Base-by-base conservation (phyloP, 2,797 vertebrate genomes). In the Melanotaenia parkinsoni region DNA sequence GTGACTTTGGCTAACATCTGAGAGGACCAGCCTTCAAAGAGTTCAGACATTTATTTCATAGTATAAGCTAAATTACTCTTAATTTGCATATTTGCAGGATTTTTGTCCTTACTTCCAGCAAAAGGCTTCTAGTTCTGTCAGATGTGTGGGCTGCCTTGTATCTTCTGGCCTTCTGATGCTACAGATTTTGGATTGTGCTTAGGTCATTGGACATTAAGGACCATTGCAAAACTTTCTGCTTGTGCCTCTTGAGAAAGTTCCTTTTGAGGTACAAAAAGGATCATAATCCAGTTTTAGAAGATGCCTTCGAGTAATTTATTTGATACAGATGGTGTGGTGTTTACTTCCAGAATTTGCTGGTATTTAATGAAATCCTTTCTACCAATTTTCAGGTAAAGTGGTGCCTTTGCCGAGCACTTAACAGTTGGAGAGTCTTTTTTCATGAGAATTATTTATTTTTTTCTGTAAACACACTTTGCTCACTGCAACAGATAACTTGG, bases 331-430 rank as follows among this genome's bases (percentile, higher is more conserved):
- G 22, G 33, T 69, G 38, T 51, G 11, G 26, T 26, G 67, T 26
- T 50, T 51, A 33, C 68, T 43, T 40, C 26, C 24, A 62, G 14
- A 70, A 43, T 62, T 43, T 28, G 8, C 11, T 54, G 33, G 43
- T 28, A 38, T 70, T 70, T 38, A 53, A 30, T 50, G 32, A 40
- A 54, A 62, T 53, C 35, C 26, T 40, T 54, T 40, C n/a, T 43
- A 51, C 28, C 20, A 45, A 28, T 62, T 32, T 43, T 7, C 33
- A 68, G 56, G 38, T 57, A 32, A 33, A 24, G n/a, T 26, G 5
- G 40, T 43, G 24, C 13, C 47, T 6, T 33, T 50, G 30, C 56
- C 67, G 59, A 24, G 28, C 32, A n/a, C 2, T 2, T 40, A 45
- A 24, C 37, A 63, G 59, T 14, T 33, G n/a, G 56, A 50, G 35